Conservation (phyloP, 2,113 vertebrate genomes). For the Lates calcarifer region DNA sequence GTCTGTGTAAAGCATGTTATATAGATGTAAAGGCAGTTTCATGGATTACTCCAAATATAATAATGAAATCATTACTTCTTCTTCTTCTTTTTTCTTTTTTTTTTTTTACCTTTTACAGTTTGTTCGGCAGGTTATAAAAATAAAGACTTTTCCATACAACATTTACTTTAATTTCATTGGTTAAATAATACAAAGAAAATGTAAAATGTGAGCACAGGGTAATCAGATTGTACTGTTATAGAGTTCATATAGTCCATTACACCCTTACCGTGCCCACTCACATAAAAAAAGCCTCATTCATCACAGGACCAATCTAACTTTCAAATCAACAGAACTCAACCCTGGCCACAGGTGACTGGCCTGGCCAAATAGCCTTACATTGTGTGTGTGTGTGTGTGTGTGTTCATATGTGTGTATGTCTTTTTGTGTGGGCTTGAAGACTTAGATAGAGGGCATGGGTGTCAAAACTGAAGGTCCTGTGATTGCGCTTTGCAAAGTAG, state of each 20-base stretch:
- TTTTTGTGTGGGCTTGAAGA: constrained; percentile 34
- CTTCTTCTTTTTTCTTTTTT: too few species aligned
- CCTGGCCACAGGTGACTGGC: constrained; percentile 75
- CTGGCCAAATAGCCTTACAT: constrained; percentile 73
- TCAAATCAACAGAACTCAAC: constrained; percentile 74
- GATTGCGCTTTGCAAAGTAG: constrained; percentile 23
- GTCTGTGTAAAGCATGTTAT: not conserved
- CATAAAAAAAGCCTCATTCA: constrained; percentile 52
- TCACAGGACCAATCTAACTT: constrained; percentile 73
- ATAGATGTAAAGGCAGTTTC: constrained; percentile 5
- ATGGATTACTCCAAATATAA: not conserved
- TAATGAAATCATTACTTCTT: not conserved
- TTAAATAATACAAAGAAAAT: not conserved
- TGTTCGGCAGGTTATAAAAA: not conserved
- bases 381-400: constrained; percentile 9
- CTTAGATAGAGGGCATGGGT: constrained; percentile 41
- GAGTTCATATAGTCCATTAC: constrained; percentile 36
- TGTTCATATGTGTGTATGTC: not conserved
- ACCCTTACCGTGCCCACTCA: constrained; percentile 18
- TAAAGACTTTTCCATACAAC: not conserved
- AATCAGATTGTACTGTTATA: constrained; percentile 22
- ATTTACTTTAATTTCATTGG: not conserved
- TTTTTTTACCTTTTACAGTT: not conserved
- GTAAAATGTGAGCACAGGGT: not conserved
- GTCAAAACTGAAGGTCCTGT: constrained; percentile 7